Evolutionary conservation across 2,113 vertebrate species (phyloP).

Genomic region (Tylochromis polylepis): DNA sequence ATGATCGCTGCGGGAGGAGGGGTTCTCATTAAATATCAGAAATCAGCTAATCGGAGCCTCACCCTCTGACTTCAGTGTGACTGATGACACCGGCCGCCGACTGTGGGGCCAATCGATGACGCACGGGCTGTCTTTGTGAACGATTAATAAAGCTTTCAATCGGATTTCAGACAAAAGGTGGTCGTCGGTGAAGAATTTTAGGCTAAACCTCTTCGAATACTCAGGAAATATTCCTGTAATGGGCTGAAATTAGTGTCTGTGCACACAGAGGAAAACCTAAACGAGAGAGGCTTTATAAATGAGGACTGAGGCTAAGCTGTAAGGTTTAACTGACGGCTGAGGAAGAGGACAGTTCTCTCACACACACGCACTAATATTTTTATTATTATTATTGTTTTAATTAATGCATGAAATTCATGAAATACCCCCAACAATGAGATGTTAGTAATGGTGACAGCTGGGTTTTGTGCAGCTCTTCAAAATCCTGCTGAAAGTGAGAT

Average conservation of each 20-base stretch:
- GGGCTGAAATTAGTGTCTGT: not conserved
- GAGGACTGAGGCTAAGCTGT: not conserved
- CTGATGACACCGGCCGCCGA: not conserved
- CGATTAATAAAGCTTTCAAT: not conserved
- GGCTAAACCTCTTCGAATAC: not conserved
- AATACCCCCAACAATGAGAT: not conserved
- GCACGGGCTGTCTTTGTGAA: not conserved
- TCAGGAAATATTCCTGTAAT: fast-evolving
- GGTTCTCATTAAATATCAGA: slow-evolving; percentile 2
- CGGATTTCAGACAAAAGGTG: not conserved
- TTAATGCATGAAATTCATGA: fast-evolving
- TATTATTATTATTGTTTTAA: not conserved
- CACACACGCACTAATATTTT: fast-evolving
- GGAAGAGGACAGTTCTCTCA: not conserved
- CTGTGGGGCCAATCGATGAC: not conserved
- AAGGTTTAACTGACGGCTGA: not conserved
- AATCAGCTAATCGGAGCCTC: slow-evolving; percentile 5
- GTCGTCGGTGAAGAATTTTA: fast-evolving
- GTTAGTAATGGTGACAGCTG: not conserved
- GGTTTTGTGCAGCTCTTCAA: not conserved
- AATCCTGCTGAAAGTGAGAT: not conserved
- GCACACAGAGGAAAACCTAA: not conserved
- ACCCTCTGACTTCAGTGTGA: not conserved
- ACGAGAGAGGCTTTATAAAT: not conserved
- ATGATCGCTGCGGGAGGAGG: not conserved